Evolutionary conservation across 2,113 vertebrate species (phyloP), one percentile per base, ranked within the genome.

Genomic region (Chionodraco myersi): DNA sequence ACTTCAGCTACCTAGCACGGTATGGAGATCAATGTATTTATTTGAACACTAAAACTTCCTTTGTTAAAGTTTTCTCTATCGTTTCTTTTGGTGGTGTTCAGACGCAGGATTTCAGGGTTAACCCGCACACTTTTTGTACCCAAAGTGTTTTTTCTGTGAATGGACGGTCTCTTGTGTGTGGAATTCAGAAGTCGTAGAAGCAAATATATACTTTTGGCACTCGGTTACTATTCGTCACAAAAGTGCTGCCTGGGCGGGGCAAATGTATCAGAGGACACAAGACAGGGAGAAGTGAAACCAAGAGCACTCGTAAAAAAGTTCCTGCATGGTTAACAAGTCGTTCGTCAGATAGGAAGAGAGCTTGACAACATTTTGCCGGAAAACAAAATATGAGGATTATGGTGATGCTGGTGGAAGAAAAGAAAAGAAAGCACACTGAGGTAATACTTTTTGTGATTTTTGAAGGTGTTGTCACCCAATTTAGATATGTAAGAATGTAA

Each of bases 1-100:
- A 48, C 94, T 97, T 56, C 96, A 97, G 91, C 87, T 97, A 77
- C 96, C 96, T 5, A 96, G 92, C 91, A 97, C 96, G 88, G 97
- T 97, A 93, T 87, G 95, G 67, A 78, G 7, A 87, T 26, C 60
- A 75, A 8, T 77, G 6, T 9, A 21, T 52, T 69, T 47, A 34
- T 77, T 70, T 21, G 9, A 63, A 6, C 14, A 5, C 72, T 4
- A 60, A 57, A 51, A 69, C 79, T 78, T 84, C 21, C 41, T 21
- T 79, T 70, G 79, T 83, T 23, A 5, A 26, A 16, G 26, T 77
- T 84, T 78, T 41, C 51, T 60, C 15, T 64, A 3, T 0, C 34
- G 36, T 44, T 44, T 77, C 16, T 57, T 72, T 48, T 53, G 45
- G 52, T 36, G 6, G 16, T 45, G 0, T 4, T 14, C 49, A 51